A percentile compares a stretch with the other conserved stretches of the same genome.
Evolutionary conservation across 1,140 invertebrate species (phyloP).

Genomic region (Probaryconus sp.): DNA sequence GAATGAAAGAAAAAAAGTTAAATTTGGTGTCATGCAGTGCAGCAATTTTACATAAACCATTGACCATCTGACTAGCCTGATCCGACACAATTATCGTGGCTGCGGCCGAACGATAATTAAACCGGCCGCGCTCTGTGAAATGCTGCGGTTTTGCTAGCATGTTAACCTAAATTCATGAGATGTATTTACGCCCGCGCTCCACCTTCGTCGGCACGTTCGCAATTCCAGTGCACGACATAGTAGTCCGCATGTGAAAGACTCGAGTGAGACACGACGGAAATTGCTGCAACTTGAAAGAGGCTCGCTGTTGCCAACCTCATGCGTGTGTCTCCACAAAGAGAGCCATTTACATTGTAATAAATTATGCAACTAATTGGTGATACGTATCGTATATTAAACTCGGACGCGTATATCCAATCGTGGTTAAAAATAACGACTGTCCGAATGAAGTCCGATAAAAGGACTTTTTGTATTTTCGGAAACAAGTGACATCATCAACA

Average conservation of each 20-base stretch:
- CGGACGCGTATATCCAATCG: neutral
- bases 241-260: constrained; percentile 43
- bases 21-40: neutral
- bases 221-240: constrained; percentile 34
- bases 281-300: constrained; percentile 44
- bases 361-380: constrained; percentile 26
- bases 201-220: constrained; percentile 49
- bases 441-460: neutral
- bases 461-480: too few relatives aligned
- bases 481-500: too few relatives aligned
- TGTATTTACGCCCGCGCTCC: constrained; percentile 69
- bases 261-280: constrained; percentile 42
- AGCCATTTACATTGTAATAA: constrained; percentile 29
- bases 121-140: constrained; percentile 65
- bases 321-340: constrained; percentile 20
- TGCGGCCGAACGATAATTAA: constrained; percentile 70
- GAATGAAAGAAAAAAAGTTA: constrained; percentile 4
- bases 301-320: constrained; percentile 14
- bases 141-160: constrained; percentile 72
- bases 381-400: neutral
- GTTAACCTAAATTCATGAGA: constrained; percentile 74
- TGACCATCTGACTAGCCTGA: constrained; percentile 44
- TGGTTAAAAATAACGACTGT: neutral
- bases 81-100: constrained; percentile 68
- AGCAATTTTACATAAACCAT: constrained; percentile 34